Percentiles rank a stretch among this genome's conserved stretches.
Evolutionary conservation across 2,113 vertebrate genomes (phyloP).

Genomic region (Morone chrysops): DNA sequence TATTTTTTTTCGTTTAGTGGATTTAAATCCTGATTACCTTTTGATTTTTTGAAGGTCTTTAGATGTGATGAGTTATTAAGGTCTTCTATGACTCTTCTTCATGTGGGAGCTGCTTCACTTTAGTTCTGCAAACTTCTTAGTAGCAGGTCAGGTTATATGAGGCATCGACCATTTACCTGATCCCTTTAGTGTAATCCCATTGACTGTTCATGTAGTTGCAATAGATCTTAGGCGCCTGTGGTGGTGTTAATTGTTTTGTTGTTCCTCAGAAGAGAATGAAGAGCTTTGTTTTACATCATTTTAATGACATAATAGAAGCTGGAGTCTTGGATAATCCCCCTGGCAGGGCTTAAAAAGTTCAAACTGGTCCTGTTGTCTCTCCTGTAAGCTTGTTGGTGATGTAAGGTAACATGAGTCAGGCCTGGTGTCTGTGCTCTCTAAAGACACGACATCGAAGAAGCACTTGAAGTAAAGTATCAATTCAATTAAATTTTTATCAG

Average conservation of each 20-base stretch:
- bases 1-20: neutral
- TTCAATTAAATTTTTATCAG: too few species aligned
- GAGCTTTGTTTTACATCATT: conserved; percentile 41
- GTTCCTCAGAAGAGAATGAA: neutral
- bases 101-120: neutral
- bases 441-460: neutral
- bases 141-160: conserved; percentile 20
- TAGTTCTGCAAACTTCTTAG: neutral
- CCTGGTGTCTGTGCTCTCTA: neutral
- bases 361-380: conserved; percentile 8
- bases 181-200: conserved; percentile 58
- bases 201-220: conserved; percentile 18
- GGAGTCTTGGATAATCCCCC: conserved; percentile 10
- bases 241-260: conserved; percentile 5
- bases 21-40: neutral
- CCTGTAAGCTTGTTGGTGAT: conserved; percentile 6
- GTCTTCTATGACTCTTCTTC: neutral
- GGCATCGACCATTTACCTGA: conserved; percentile 15
- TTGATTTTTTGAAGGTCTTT: neutral
- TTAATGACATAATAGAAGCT: conserved; percentile 25
- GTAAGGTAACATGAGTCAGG: conserved; percentile 7
- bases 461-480: neutral
- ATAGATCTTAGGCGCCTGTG: conserved; percentile 10
- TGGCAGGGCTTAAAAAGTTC: neutral
- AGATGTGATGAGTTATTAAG: neutral